Percentiles rank a stretch among this genome's conserved stretches.
Evolutionary conservation across 2,797 vertebrate species (phyloP).

Genomic region (Spinibarbus caldwelli): DNA sequence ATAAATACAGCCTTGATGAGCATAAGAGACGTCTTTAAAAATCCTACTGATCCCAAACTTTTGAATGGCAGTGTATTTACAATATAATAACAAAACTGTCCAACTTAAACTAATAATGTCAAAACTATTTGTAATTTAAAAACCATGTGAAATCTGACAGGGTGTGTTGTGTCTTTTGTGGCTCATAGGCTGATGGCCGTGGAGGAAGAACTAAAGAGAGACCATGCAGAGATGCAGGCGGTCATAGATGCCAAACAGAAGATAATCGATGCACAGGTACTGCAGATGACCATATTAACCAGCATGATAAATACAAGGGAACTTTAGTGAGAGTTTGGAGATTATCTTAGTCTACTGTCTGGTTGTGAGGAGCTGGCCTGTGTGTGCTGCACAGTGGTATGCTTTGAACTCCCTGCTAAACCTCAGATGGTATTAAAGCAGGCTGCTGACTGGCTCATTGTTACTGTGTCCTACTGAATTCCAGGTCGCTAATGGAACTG

Average conservation of each 20-base stretch:
- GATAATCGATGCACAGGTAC: constrained; percentile 96
- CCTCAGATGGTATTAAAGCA: constrained; percentile 41
- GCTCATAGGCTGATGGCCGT: constrained; percentile 90
- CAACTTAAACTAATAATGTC: background rate
- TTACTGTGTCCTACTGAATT: constrained; percentile 86
- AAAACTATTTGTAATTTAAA: too few species aligned
- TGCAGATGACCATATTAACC: background rate
- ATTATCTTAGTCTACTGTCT: constrained; percentile 1
- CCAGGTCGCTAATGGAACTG: constrained; percentile 93
- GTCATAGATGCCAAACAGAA: constrained; percentile 97
- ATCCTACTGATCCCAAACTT: too few species aligned
- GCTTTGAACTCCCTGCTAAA: constrained; percentile 30
- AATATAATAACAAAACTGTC: background rate
- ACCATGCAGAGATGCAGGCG: constrained; percentile 96
- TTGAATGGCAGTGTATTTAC: too few species aligned
- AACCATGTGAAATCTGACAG: background rate
- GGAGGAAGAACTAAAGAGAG: constrained; percentile 93
- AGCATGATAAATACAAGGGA: background rate
- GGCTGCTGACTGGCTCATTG: constrained; percentile 59
- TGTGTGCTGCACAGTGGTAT: constrained; percentile 17
- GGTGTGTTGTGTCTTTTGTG: background rate
- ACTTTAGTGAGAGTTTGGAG: background rate
- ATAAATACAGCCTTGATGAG: too few species aligned
- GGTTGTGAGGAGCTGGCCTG: constrained; percentile 20
- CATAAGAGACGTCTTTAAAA: too few species aligned